Evolutionary conservation across 2,797 vertebrate species (phyloP).

Genomic region (Falco biarmicus): DNA sequence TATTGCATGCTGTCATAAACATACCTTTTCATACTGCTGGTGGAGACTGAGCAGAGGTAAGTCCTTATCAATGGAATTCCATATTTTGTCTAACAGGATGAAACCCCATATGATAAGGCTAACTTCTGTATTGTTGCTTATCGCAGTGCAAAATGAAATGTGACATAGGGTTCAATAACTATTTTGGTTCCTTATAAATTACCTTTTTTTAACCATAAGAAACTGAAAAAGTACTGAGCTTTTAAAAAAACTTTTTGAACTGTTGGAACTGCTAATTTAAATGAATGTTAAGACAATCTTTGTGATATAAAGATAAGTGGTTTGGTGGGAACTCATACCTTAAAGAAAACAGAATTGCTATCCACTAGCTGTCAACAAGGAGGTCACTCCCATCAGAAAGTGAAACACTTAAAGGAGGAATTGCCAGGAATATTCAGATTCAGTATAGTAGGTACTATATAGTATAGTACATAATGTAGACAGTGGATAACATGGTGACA

Average conservation of each 20-base stretch:
- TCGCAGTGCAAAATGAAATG: background rate
- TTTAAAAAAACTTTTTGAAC: background rate
- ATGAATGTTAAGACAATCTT: background rate
- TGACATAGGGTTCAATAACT: background rate
- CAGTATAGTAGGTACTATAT: background rate
- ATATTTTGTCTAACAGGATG: background rate
- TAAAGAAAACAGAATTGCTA: background rate
- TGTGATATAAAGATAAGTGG: background rate
- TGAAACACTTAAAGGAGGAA: background rate
- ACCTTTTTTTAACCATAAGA: background rate
- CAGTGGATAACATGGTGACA: background rate
- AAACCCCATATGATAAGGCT: fast-evolving
- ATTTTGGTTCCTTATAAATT: background rate
- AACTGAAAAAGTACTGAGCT: background rate
- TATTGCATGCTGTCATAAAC: background rate
- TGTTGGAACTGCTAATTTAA: background rate
- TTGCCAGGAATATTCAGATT: background rate
- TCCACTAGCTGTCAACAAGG: background rate
- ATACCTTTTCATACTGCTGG: background rate
- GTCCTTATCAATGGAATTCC: background rate
- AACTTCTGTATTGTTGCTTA: background rate
- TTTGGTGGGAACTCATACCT: background rate
- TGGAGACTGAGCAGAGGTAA: background rate
- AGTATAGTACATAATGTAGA: background rate
- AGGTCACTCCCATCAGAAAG: background rate